These are phyloP conservation scores for Dinoponera quadriceps DNA, from an alignment of 1,140 invertebrate genomes.

Conservation along the genomic window DNA sequence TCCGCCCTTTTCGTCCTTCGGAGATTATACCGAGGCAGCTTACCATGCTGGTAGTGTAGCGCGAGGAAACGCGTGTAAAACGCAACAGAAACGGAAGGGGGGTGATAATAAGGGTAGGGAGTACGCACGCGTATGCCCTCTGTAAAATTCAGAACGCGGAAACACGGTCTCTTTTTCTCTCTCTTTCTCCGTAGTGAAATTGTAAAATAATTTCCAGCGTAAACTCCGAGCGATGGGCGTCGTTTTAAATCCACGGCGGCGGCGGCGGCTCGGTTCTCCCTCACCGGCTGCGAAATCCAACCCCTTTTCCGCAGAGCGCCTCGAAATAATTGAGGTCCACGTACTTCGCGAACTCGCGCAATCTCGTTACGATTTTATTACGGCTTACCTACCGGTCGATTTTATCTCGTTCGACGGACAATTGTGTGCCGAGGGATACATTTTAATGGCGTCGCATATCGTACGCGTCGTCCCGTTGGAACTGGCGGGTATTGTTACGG, in stretches of 20 bases:
- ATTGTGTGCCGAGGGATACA: slow-evolving; percentile 62
- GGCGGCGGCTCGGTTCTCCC: slow-evolving; percentile 18
- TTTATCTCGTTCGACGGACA: slow-evolving; percentile 67
- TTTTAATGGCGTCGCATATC: slow-evolving; percentile 35
- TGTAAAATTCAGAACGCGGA: slow-evolving; percentile 70
- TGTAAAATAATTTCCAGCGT: slow-evolving; percentile 69
- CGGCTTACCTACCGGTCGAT: slow-evolving; percentile 52
- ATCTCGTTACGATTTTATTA: slow-evolving; percentile 73
- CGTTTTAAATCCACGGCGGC: slow-evolving; percentile 64
- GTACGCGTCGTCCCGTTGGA: slow-evolving; percentile 14
- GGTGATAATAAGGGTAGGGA: slow-evolving; percentile 12
- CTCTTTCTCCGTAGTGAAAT: slow-evolving; percentile 62
- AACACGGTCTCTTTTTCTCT: slow-evolving; percentile 44
- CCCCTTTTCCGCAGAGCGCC: neutral
- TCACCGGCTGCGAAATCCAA: neutral
- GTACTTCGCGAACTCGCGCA: slow-evolving; percentile 45
- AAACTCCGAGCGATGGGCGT: slow-evolving; percentile 52
- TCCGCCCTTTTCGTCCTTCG: neutral
- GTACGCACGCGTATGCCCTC: slow-evolving; percentile 28
- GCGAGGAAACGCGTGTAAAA: slow-evolving; percentile 54
- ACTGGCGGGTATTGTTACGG: slow-evolving; percentile 32
- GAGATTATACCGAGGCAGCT: slow-evolving; percentile 53
- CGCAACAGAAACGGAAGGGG: slow-evolving; percentile 9
- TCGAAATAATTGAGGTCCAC: slow-evolving; percentile 70
- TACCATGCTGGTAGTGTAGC: neutral